phyloP scores from a whole-genome alignment of 2,888 invertebrate species.

The Caenorhabditis zanzibari region DNA sequence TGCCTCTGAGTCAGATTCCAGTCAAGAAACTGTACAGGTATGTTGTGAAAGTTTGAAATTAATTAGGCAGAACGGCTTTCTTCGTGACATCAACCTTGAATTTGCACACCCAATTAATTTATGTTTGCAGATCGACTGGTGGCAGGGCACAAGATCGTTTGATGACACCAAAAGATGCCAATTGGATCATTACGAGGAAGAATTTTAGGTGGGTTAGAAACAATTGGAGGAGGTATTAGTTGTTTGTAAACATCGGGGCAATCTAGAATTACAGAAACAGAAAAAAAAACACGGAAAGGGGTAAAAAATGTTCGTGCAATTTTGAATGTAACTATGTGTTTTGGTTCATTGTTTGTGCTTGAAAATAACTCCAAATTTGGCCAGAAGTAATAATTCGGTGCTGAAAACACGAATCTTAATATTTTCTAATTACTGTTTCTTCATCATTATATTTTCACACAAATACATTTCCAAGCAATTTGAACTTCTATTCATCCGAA shows the following conservation, averaged over 20 bases:
- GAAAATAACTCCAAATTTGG: too few relatives aligned
- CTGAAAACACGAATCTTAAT: too few relatives aligned
- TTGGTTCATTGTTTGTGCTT: too few relatives aligned
- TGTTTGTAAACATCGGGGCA: too few relatives aligned
- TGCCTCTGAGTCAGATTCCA: slow-evolving; percentile 82
- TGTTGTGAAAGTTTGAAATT: background rate
- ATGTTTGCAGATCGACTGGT: slow-evolving; percentile 78
- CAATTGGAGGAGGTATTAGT: background rate
- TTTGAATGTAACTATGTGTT: too few relatives aligned
- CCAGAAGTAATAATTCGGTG: too few relatives aligned
- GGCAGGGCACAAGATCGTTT: slow-evolving; percentile 80
- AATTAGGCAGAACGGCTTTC: background rate
- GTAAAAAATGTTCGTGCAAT: too few relatives aligned
- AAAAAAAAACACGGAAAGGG: too few relatives aligned
- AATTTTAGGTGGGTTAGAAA: slow-evolving; percentile 70
- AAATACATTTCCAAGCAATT: background rate
- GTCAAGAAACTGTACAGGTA: slow-evolving; percentile 81
- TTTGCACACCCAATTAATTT: slow-evolving; percentile 34
- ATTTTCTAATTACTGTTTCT: background rate
- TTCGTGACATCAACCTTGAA: background rate
- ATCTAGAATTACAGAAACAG: background rate
- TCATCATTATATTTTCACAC: background rate
- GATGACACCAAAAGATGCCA: slow-evolving; percentile 78
- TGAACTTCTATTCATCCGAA: background rate
- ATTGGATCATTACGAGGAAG: slow-evolving; percentile 78